Base-by-base conservation (phyloP, 2,113 vertebrate genomes). In the Oncorhynchus gorbuscha region DNA sequence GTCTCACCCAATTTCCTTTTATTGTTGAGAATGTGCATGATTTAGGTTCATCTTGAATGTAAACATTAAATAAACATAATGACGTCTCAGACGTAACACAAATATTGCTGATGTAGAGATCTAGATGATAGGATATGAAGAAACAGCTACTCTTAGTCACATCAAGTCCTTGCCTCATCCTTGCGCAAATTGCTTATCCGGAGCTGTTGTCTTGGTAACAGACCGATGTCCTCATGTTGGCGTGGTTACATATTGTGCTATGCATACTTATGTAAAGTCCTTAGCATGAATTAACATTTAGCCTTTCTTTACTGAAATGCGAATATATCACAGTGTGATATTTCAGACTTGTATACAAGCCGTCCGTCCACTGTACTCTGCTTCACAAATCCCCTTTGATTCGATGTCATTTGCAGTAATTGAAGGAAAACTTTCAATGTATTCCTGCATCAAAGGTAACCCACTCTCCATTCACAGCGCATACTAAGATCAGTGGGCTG, bases 61-160 rank as follows among this genome's bases (percentile, higher is more conserved):
- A 30, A 6, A 28, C 78, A 77, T 82, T 35, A 83, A 85, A 73
- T 69, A 87, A 82, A 81, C 69, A 82, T 72, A 30, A 76, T 14
- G 18, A 76, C 78, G 9, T 45, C 39, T 45, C 8, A 45, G 39
- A 45, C 39, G 9, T 45, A 45, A 45, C 39, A 45, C 39, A 35
- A 35, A 35, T 35, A 35, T 35, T 35, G 32, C 32, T 35, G 32
- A 39, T 39, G 35, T 39, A 39, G 39, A 39, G 39, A 39, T 39
- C 39, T 9, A 9, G 39, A 9, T 9, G 3, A 45, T 45, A 45
- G 39, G 39, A 45, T 9, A 45, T 45, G 39, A 9, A 45, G 39
- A 45, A 45, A 45, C 39, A 12, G 9, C 39, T 11, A 45, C 39
- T 45, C 39, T 45, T 2, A 39, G 0, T 16, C 45, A 65, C 30